Base-by-base conservation (phyloP, 2,888 invertebrate genomes). In the Serripes groenlandicus region DNA sequence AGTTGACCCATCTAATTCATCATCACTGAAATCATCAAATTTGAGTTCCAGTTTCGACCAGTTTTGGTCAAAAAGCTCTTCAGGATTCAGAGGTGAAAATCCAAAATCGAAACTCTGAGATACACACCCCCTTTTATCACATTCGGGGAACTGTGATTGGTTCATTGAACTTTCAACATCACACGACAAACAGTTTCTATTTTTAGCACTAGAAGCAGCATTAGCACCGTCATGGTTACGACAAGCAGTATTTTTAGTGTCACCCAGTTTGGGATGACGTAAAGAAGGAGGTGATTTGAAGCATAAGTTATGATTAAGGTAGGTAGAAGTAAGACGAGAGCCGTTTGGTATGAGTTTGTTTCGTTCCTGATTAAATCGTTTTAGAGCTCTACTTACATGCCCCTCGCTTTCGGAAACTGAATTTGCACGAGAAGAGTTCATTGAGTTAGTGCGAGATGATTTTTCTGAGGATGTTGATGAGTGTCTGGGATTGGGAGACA, bases 11-110 rank as follows among this genome's bases (percentile, higher is more conserved):
- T 82, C 82, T 64, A 80, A 82, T 34, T 89, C 87, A 37, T 86
- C 87, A 71, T 89, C 89, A 86, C 88, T 89, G 64, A 87, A 89
- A 28, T 89, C 91, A 79, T 90, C 90, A 75, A 90, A 89, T 58
- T 76, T 87, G 35, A 88, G 84, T 42, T 93, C 92, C 9, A 91
- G 90, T 70, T 91, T 91, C 0, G 92, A 91, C 92, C 92, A 93
- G 81, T 92, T 91, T 52, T 90, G 87, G 72, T 92, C 91, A 81
- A 93, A 92, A 64, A 92, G 81, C 70, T 93, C 91, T 69, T 93
- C 91, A n/a, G 89, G 90, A 1, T 89, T 89, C 28, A 91, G 66
- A n/a, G 89, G 76, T n/a, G 81, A 23, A 23, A 78, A 78, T 86
- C 85, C 85, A 75, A 71, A 86, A 76, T 86, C 85, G 62, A 86